Percentiles rank a stretch among this genome's conserved stretches.
Conservation (phyloP, 92 coral and sea anemone species). For the Porites rus region DNA sequence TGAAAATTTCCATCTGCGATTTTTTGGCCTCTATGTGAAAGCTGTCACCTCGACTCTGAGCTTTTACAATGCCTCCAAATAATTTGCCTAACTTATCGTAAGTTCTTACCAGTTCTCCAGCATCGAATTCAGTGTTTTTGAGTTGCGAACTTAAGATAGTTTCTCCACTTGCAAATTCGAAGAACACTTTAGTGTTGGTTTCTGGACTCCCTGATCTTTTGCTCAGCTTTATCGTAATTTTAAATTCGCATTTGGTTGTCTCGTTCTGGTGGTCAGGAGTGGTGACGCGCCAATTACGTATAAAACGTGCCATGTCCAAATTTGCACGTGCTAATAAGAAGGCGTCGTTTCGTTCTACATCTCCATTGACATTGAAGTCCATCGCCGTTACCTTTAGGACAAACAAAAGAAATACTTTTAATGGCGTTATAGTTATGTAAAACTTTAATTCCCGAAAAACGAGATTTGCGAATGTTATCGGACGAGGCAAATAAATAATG, state of each 20-base stretch:
- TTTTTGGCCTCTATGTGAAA: constrained; percentile 35
- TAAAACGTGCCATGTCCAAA: constrained; percentile 65
- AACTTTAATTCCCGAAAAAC: neutral
- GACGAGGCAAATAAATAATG: too few species aligned
- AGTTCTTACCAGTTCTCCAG: constrained; percentile 48
- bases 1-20: constrained; percentile 47
- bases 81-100: constrained; percentile 57
- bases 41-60: constrained; percentile 29
- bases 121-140: constrained; percentile 38
- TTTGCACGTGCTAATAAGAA: constrained; percentile 68
- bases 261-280: constrained; percentile 63
- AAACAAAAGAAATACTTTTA: neutral
- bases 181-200: constrained; percentile 58
- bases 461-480: too few species aligned
- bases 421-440: neutral
- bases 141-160: constrained; percentile 44
- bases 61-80: constrained; percentile 74
- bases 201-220: constrained; percentile 34
- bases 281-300: constrained; percentile 27
- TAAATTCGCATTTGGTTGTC: constrained; percentile 56
- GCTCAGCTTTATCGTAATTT: constrained; percentile 47
- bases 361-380: constrained; percentile 80
- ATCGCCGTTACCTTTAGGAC: constrained; percentile 46
- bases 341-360: constrained; percentile 73
- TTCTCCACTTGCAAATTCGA: constrained; percentile 64